phyloP scores from a whole-genome alignment of 2,888 invertebrate species.

The Synanthedon tipuliformis region DNA sequence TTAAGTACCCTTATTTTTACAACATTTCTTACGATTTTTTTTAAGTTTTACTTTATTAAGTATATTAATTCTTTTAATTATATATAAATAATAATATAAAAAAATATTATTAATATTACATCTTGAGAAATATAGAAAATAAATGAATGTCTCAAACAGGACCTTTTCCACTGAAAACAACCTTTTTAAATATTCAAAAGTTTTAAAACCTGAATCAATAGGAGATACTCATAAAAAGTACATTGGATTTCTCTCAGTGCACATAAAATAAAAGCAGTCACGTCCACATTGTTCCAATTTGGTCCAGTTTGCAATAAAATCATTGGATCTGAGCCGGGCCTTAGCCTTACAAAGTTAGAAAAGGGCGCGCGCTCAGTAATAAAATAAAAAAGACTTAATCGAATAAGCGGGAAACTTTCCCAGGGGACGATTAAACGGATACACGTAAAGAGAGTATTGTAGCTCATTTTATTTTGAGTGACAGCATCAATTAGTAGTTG shows the following conservation, averaged over 20 bases:
- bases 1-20: no score
- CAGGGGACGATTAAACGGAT: conserved; percentile 40
- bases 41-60: no score
- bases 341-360: neutral
- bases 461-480: conserved; percentile 55
- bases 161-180: no score
- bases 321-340: neutral
- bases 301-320: neutral
- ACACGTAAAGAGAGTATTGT: conserved; percentile 9
- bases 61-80: no score
- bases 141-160: no score
- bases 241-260: neutral
- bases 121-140: no score
- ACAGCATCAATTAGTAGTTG: conserved; percentile 66
- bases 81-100: no score
- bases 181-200: no score
- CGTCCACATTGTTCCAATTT: neutral
- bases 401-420: conserved; percentile 25
- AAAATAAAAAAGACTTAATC: conserved; percentile 29
- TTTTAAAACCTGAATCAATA: no score
- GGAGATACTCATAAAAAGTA: no score
- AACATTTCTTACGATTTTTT: no score
- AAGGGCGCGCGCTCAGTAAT: neutral
- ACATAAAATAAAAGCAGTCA: neutral
- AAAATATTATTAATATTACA: no score